Evolutionary conservation across 2,888 invertebrate species (phyloP), one percentile per base, ranked within the genome.

Genomic region (Napeogenes inachia): DNA sequence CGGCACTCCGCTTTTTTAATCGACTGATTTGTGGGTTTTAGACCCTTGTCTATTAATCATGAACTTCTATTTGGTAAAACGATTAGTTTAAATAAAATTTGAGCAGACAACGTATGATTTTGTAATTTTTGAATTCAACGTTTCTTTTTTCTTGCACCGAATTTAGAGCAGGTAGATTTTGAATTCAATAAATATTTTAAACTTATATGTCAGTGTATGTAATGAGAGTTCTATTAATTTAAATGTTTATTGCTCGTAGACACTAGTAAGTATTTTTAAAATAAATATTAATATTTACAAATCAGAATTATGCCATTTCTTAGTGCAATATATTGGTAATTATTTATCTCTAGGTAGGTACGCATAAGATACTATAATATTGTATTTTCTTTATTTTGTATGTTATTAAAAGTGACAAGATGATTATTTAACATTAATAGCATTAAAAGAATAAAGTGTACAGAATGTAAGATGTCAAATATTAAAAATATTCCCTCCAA

Each of bases 1-100:
- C 69, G 63, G 57, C 60, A 65, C 67, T 59, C 62, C 68, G 61
- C 62, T 62, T 70, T 71, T 66, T 74, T 75, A 71, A 60, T 57
- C 76, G 76, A 76, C 74, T 80, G 80, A 82, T 83, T 82, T 82
- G 82, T 82, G 78, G 73, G 73, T 73, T 73, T 72, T 70, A 70
- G 69, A 66, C 70, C 73, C 57, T 73, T 71, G 74, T 73, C 75
- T 78, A 71, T 72, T 69, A 64, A 70, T 68, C 68, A 58, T 58
- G 55, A 62, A 55, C 64, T 59, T 59, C 45, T 35, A 45, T 61
- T 59, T 56, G 35, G 35, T 54, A 69, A 65, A 68, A 71, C 70
- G 67, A 60, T 67, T 66, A 64, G 60, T 58, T 57, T 63, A 60
- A n/a, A 59, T 8, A 56, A 59, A 60, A 57, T 68, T 56, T 45